Base-by-base conservation (phyloP, 92 coral and sea anemone species). In the Heteractis magnifica region DNA sequence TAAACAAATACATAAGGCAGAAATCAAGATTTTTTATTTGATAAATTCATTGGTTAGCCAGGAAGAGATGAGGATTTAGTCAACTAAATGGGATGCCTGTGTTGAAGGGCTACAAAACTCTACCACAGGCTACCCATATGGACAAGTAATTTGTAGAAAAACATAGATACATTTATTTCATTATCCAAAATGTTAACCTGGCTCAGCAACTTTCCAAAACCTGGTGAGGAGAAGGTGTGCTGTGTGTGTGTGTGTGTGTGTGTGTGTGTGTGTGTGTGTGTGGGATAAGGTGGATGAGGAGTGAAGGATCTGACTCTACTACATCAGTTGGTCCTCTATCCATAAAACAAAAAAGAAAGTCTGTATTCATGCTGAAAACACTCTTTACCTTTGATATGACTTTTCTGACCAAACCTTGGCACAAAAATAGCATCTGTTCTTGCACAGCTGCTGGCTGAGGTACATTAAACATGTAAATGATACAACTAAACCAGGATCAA, bases 361-460 rank as follows among this genome's bases (percentile, higher is more conserved):
- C 6, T 18, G 26, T 20, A 6, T 14, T 20, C 6, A 5, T 4
- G 10, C 44, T 9, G 23, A 52, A 51, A n/a, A 34, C 48, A 23
- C 4, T 51, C 34, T 9, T 52, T 60, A 94, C 99, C 99, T 89
- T 93, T 96, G 52, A 96, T 96, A 79, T 96, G 99, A 51, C 98
- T 94, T 71, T 86, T 92, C 65, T 94, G 99, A 48, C 99, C 99
- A 85, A 90, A 89, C 68, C 99, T 88, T 81, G 93, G 95, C 53
- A 96, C 83, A 86, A 96, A 96, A 4, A 92, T 95, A 4, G 99
- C 98, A 88, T 96, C 99, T 48, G 92, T 90, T 80, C 99, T 85
- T 48, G 99, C 99, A 84, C 99, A 96, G 56, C 96, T 92, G 51
- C 77, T 81, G 68, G 87, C 95, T 86, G 56, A 11, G 51, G 65